Percentiles rank a stretch among this genome's conserved stretches.
These are phyloP conservation scores for Otus scops DNA, from an alignment of 2,797 vertebrate species.

Conservation along the genomic window DNA sequence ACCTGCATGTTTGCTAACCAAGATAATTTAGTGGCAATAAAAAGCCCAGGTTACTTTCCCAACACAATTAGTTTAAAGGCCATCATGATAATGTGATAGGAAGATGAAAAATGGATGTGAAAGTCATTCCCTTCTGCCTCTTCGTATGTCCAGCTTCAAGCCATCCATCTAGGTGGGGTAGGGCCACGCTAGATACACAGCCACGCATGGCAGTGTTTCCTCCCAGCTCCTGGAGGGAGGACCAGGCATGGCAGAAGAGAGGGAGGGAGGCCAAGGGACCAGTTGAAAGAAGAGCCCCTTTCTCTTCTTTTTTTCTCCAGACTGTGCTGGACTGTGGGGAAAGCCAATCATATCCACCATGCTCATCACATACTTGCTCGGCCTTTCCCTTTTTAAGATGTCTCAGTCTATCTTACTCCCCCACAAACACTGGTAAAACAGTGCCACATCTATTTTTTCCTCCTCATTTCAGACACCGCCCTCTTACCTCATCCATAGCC, in stretches of 20 bases:
- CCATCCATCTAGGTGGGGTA: fast-evolving
- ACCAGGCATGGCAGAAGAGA: neutral
- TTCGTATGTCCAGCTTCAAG: fast-evolving
- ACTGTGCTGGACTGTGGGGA: neutral
- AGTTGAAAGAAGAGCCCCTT: neutral
- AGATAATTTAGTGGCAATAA: neutral
- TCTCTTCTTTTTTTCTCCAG: neutral
- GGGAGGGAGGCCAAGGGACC: neutral
- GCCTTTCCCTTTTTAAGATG: neutral
- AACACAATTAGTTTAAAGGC: neutral
- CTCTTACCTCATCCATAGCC: neutral
- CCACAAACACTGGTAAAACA: neutral
- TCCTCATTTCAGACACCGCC: neutral
- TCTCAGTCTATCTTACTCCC: neutral
- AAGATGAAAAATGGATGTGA: neutral
- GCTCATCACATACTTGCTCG: fast-evolving
- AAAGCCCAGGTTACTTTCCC: neutral
- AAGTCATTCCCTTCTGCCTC: neutral
- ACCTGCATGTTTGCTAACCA: neutral
- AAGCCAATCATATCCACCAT: neutral
- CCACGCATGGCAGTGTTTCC: neutral
- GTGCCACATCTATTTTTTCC: neutral
- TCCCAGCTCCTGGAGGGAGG: neutral
- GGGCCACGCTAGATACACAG: neutral
- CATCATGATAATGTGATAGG: neutral